Conservation (phyloP, 2,113 vertebrate genomes). For the Furnarius figulus region DNA sequence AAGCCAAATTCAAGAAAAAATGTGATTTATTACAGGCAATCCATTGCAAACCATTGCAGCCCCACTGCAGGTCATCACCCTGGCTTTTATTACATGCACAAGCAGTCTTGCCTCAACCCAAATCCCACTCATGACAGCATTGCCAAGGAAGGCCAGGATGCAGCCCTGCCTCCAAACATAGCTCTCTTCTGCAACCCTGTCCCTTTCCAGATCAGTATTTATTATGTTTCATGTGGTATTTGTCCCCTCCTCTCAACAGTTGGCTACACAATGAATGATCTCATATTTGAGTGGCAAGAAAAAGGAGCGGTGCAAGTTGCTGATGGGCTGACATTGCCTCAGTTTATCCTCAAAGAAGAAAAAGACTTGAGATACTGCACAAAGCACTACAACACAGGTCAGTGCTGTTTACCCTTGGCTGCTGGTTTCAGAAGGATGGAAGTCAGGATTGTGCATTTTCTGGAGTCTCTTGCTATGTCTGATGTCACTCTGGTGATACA, state of each 20-base stretch:
- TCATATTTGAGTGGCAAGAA: conserved; percentile 98
- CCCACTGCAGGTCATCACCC: neutral
- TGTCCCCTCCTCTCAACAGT: conserved; percentile 74
- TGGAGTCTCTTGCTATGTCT: neutral
- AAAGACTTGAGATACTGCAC: conserved; percentile 98
- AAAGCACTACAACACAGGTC: conserved; percentile 97
- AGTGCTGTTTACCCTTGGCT: neutral
- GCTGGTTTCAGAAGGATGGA: neutral
- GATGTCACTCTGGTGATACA: neutral
- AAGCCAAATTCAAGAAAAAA: neutral
- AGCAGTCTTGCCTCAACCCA: neutral
- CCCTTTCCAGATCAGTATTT: neutral
- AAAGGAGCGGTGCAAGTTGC: conserved; percentile 95
- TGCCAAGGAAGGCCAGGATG: neutral
- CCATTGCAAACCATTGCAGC: neutral
- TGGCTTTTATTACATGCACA: neutral
- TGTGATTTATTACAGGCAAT: neutral
- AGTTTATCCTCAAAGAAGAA: conserved; percentile 97
- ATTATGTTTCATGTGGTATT: neutral
- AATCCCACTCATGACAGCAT: neutral
- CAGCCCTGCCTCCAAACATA: neutral
- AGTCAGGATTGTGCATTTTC: neutral
- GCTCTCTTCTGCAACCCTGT: neutral
- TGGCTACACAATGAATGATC: conserved; percentile 98
- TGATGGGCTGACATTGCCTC: conserved; percentile 93